These are phyloP conservation scores for Strix uralensis DNA, from an alignment of 2,113 vertebrate species.

Conservation along the genomic window DNA sequence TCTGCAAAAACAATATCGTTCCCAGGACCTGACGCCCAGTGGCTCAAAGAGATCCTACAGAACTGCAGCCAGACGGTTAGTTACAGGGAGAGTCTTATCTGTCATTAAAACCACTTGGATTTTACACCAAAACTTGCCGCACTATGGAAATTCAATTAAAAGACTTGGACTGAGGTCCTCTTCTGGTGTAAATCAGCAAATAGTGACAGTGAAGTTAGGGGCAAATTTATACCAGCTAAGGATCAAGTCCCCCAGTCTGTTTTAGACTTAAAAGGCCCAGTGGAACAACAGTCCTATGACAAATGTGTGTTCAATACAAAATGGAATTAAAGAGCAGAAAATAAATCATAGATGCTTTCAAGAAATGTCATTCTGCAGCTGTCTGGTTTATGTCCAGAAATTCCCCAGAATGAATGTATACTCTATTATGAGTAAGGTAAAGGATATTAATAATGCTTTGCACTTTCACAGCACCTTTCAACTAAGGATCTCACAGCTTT, in stretches of 20 bases:
- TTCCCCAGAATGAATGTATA: slow-evolving; percentile 37
- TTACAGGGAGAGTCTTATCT: slow-evolving; percentile 22
- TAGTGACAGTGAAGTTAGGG: neutral
- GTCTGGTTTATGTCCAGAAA: slow-evolving; percentile 67
- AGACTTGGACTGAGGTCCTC: neutral
- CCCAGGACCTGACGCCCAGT: neutral
- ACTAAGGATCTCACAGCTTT: slow-evolving; percentile 62
- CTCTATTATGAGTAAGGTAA: slow-evolving; percentile 46
- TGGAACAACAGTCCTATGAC: slow-evolving; percentile 34
- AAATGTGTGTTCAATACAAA: slow-evolving; percentile 61
- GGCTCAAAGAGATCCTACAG: neutral
- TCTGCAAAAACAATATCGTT: neutral
- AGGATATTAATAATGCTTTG: slow-evolving; percentile 65
- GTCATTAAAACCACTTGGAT: neutral
- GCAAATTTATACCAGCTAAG: neutral
- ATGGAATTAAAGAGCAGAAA: slow-evolving; percentile 65
- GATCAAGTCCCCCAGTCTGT: slow-evolving; percentile 11
- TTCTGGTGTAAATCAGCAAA: slow-evolving; percentile 44
- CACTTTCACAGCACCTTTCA: slow-evolving; percentile 63
- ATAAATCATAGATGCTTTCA: slow-evolving; percentile 71
- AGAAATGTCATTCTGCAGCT: slow-evolving; percentile 63
- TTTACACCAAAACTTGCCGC: neutral
- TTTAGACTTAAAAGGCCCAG: slow-evolving; percentile 33
- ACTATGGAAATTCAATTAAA: slow-evolving; percentile 19
- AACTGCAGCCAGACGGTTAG: neutral